Percentiles rank a stretch among this genome's conserved stretches.
Evolutionary conservation across 2,797 vertebrate genomes (phyloP).

Genomic region (Gymnothorax reevesii): DNA sequence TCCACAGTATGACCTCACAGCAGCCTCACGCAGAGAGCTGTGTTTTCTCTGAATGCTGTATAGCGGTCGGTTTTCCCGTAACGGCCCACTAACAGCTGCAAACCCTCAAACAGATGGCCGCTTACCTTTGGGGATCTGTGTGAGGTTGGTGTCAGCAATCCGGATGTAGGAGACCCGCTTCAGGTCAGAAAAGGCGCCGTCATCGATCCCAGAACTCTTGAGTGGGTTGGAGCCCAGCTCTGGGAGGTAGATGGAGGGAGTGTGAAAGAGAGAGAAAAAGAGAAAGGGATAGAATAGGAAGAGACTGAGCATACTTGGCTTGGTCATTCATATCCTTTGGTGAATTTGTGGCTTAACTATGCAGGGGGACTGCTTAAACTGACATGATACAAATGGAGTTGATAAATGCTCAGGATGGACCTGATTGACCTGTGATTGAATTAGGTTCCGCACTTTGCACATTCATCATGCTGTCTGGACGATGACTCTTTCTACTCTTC

Average conservation of each 20-base stretch:
- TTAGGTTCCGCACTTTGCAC: no score
- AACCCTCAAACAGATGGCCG: neutral
- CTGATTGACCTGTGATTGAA: no score
- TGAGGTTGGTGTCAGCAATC: conserved; percentile 91
- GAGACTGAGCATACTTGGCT: neutral
- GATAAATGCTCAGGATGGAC: no score
- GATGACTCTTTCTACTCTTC: neutral
- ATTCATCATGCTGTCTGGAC: neutral
- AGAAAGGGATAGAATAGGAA: neutral
- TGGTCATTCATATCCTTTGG: neutral
- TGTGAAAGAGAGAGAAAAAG: neutral
- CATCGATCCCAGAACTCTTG: conserved; percentile 87
- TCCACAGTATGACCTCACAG: neutral
- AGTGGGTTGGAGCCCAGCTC: conserved; percentile 96
- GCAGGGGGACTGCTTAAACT: neutral
- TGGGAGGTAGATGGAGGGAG: conserved; percentile 48
- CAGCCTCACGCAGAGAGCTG: neutral
- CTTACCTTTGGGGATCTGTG: conserved; percentile 89
- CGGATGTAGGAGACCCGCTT: conserved; percentile 94
- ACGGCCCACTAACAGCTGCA: neutral
- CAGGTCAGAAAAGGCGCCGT: conserved; percentile 86
- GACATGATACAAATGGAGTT: neutral
- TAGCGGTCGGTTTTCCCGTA: neutral
- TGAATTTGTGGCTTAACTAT: neutral
- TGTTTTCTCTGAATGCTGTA: neutral